phyloP scores from a whole-genome alignment of 2,888 invertebrate species.

The Lacanobia wlatinum region DNA sequence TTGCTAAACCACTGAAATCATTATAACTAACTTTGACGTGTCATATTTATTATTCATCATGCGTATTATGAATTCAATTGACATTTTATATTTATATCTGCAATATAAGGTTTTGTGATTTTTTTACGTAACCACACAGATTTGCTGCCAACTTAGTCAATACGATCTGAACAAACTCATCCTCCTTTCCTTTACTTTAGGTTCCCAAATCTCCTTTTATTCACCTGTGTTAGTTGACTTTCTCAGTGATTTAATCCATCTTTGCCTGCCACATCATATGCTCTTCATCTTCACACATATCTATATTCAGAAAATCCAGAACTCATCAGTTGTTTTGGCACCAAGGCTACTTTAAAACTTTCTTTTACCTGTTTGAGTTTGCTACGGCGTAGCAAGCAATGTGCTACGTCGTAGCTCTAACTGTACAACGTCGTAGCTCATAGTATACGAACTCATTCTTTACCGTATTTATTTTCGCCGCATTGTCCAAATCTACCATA shows the following conservation, averaged over 20 bases:
- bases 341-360: not conserved
- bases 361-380: not conserved
- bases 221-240: too few species aligned
- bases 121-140: not conserved
- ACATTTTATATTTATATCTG: not conserved
- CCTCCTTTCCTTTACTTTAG: not conserved
- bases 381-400: not conserved
- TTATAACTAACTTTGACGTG: constrained; percentile 11
- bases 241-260: too few species aligned
- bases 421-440: not conserved
- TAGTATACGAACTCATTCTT: not conserved
- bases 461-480: not conserved
- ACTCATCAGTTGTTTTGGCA: not conserved
- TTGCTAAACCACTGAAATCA: constrained; percentile 34
- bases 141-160: not conserved
- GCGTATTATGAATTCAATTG: not conserved
- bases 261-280: too few species aligned
- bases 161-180: not conserved
- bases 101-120: not conserved
- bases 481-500: not conserved
- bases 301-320: not conserved
- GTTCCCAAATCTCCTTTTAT: not conserved
- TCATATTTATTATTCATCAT: constrained; percentile 32
- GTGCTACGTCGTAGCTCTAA: not conserved
- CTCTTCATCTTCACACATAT: too few species aligned